Percentiles rank a stretch among this genome's conserved stretches.
These are phyloP conservation scores for Micrasema minimum DNA, from an alignment of 1,140 invertebrate species.

Conservation along the genomic window DNA sequence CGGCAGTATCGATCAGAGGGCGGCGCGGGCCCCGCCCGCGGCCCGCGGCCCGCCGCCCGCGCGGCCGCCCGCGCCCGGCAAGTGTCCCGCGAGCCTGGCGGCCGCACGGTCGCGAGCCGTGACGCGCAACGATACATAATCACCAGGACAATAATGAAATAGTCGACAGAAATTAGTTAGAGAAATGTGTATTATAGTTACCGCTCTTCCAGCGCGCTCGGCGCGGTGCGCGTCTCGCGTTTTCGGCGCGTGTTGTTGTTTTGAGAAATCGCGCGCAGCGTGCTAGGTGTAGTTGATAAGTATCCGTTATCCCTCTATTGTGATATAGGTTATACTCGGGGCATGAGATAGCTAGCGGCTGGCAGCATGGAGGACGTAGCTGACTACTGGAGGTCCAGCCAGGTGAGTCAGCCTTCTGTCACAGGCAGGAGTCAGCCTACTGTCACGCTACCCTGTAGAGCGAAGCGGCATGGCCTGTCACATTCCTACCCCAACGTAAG, in stretches of 20 bases:
- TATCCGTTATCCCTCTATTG: conserved; percentile 1
- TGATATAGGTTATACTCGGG: conserved; percentile 31
- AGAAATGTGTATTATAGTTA: conserved; percentile 20
- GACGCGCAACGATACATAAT: conserved; percentile 29
- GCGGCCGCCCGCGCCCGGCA: conserved; percentile 20
- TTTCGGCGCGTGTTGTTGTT: conserved; percentile 5
- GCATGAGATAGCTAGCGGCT: conserved; percentile 45
- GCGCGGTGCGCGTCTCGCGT: neutral
- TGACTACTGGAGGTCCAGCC: conserved; percentile 48
- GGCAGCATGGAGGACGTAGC: conserved; percentile 47
- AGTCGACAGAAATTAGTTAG: neutral
- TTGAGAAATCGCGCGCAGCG: neutral
- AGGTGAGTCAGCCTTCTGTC: conserved; percentile 41
- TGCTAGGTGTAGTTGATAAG: conserved; percentile 1
- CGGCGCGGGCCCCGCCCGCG: conserved; percentile 4
- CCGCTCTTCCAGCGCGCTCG: conserved; percentile 17
- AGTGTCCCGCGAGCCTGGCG: conserved; percentile 48
- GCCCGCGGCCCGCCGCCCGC: conserved; percentile 4
- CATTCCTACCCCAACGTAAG: neutral
- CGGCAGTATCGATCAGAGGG: conserved; percentile 39
- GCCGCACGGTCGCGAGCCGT: conserved; percentile 43
- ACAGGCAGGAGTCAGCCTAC: neutral
- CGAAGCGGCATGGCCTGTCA: neutral
- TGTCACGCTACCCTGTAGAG: neutral
- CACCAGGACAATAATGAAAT: conserved; percentile 35